Percentiles rank a stretch among this genome's conserved stretches.
Evolutionary conservation across 2,113 vertebrate species (phyloP).

Genomic region (Trematocara zebra): DNA sequence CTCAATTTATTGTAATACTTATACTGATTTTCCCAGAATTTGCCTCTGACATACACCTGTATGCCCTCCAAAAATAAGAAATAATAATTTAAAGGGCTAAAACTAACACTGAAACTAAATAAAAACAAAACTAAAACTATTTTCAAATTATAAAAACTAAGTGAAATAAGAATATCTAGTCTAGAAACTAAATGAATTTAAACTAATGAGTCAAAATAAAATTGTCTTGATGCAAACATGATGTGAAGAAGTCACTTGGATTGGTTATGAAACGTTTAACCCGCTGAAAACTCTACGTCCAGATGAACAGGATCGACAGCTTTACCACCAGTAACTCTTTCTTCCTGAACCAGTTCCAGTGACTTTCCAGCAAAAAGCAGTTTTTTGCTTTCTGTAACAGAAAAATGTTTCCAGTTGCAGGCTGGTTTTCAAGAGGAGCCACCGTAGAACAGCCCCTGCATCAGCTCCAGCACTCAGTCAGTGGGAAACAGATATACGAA

Average conservation of each 20-base stretch:
- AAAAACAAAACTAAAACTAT: neutral
- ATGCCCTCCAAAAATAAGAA: neutral
- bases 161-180: neutral
- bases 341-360: neutral
- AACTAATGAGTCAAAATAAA: neutral
- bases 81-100: neutral
- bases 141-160: neutral
- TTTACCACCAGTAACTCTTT: neutral
- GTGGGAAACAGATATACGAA: neutral
- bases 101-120: neutral
- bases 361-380: neutral
- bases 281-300: neutral
- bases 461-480: neutral
- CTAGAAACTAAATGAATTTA: neutral
- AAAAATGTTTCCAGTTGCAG: neutral
- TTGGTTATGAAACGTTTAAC: fast-evolving
- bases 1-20: neutral
- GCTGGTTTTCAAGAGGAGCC: neutral
- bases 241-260: neutral
- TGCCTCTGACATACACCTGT: neutral
- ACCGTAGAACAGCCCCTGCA: fast-evolving
- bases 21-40: neutral
- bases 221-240: neutral
- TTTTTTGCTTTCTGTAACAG: neutral
- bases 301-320: neutral